Evolutionary conservation across 2,797 vertebrate species (phyloP), one percentile per base, ranked within the genome.

Genomic region (Amniataba percoides): DNA sequence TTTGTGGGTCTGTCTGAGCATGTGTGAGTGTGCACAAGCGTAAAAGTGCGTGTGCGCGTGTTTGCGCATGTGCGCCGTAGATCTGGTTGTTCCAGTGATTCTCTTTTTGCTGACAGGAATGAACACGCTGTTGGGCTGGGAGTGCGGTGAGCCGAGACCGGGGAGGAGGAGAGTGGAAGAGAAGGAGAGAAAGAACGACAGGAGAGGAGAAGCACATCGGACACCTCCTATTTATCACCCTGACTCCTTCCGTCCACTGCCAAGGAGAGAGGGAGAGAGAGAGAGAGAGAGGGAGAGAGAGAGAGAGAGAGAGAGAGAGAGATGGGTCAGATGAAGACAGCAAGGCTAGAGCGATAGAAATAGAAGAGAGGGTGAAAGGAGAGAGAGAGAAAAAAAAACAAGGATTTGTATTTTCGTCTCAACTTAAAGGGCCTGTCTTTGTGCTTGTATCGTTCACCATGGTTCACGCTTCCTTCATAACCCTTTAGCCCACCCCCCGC

Each of bases 201-300:
- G 86, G 78, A 88, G 88, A 89, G 89, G 85, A 88, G 91, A 91
- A 92, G 84, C 88, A 88, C 81, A 91, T 90, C 63, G 86, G 93
- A 93, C 92, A 94, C 91, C 89, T 87, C 85, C 92, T 92, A 93
- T 94, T 93, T 92, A 94, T 94, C 91, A 94, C 90, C 86, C 87
- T 80, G 81, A 87, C 82, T 91, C 77, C 83, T 84, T 88, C 91
- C 73, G 78, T 92, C 91, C 90, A 87, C 88, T 84, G 80, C 88
- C 84, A 88, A 77, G 70, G 73, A 85, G 82, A 87, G 81, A 58
- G 78, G 66, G 58, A 67, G 67, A 42, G 62, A n/a, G n/a, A n/a
- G n/a, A n/a, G n/a, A n/a, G n/a, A n/a, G 36, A 58, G 77, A 60
- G 42, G 66, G 66, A 62, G 39, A 60, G 51, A 72, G 61, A 42